Evolutionary conservation across 2,888 invertebrate species (phyloP).

Genomic region (Phengaris alcon): DNA sequence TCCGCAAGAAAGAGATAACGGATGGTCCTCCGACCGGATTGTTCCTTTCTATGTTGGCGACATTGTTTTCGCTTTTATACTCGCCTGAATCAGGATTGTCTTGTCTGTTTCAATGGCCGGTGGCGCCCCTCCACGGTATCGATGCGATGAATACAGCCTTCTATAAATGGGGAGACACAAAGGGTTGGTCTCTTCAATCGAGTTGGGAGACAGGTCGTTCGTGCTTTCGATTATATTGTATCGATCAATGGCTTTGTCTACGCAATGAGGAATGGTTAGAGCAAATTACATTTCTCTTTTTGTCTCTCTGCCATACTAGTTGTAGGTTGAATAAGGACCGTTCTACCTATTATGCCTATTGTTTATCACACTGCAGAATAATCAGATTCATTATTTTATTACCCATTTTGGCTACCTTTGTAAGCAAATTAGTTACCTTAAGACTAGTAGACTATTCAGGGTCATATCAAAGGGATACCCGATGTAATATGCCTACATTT

Average conservation of each 20-base stretch:
- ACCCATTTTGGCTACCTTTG: not conserved
- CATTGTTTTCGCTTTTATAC: constrained; percentile 79
- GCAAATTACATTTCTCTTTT: constrained; percentile 77
- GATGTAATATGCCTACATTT: not conserved
- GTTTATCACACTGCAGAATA: constrained; percentile 17
- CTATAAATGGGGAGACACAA: constrained; percentile 76
- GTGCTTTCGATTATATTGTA: constrained; percentile 76
- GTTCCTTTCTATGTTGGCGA: constrained; percentile 79
- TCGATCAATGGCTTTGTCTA: constrained; percentile 72
- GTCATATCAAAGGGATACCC: not conserved
- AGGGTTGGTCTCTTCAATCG: constrained; percentile 79
- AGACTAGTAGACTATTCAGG: not conserved
- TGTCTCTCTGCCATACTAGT: constrained; percentile 44
- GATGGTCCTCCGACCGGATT: constrained; percentile 74
- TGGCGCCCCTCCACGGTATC: constrained; percentile 77
- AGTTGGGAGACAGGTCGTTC: constrained; percentile 75
- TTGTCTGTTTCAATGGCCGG: constrained; percentile 76
- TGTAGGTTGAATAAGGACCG: constrained; percentile 33
- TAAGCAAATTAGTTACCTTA: too few species aligned
- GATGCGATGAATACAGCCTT: constrained; percentile 65
- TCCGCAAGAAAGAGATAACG: constrained; percentile 58
- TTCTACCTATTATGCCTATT: constrained; percentile 25
- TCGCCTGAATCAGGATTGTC: constrained; percentile 78
- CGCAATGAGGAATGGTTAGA: constrained; percentile 74
- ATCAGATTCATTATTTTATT: constrained; percentile 22